Percentiles rank a stretch among this genome's conserved stretches.
These are phyloP conservation scores for Ailurus styani DNA, from an alignment of 2,113 vertebrate species.

Conservation along the genomic window DNA sequence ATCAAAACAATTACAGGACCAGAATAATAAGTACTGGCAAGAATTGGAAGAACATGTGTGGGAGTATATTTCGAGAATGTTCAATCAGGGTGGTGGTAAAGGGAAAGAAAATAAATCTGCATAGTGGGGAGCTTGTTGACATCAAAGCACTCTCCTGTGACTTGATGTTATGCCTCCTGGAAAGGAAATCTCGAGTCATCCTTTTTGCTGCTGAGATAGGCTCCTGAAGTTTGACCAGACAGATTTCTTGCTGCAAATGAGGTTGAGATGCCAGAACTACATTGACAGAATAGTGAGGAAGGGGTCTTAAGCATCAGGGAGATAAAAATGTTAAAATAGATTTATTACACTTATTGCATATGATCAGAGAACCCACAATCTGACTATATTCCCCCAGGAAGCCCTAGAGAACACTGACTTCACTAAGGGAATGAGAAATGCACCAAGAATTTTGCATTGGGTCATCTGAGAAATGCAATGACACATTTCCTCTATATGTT, in stretches of 20 bases:
- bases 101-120: background rate
- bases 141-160: background rate
- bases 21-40: background rate
- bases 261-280: background rate
- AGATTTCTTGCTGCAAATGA: background rate
- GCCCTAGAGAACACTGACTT: background rate
- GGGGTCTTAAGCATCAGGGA: background rate
- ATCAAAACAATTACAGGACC: slow-evolving; percentile 19
- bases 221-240: background rate
- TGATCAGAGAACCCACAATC: background rate
- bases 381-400: background rate
- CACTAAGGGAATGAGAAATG: background rate
- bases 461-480: background rate
- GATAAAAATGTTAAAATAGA: background rate
- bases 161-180: background rate
- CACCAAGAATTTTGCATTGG: background rate
- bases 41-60: background rate
- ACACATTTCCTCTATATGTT: background rate
- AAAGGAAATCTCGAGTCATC: background rate
- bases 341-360: background rate
- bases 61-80: background rate
- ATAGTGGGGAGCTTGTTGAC: background rate
- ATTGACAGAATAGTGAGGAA: background rate
- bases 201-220: background rate
- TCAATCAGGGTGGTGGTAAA: background rate